phyloP scores from a whole-genome alignment of 1,140 invertebrate genomes.

The Helicoverpa zea region DNA sequence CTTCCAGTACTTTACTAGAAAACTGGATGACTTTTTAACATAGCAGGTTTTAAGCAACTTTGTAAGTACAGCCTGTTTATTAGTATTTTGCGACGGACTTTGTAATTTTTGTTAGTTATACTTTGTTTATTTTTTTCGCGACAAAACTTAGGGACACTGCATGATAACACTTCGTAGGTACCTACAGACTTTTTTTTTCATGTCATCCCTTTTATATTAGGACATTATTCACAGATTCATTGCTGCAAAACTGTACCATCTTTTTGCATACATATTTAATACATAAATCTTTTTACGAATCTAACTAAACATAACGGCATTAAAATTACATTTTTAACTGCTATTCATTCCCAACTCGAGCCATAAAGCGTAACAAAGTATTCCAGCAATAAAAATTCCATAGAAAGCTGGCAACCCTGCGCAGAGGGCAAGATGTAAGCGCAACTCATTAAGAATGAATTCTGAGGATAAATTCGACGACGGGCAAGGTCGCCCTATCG shows the following conservation, averaged over 20 bases:
- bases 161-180: too few species aligned
- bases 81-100: not conserved
- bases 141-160: not conserved
- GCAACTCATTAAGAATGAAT: conserved; percentile 63
- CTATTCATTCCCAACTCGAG: not conserved
- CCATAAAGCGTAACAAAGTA: conserved; percentile 28
- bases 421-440: conserved; percentile 46
- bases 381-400: conserved; percentile 26
- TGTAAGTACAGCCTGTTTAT: conserved; percentile 16
- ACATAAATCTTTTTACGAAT: too few species aligned
- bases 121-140: conserved; percentile 6
- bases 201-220: too few species aligned
- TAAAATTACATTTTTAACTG: conserved; percentile 1
- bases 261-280: too few species aligned
- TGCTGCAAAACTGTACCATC: not conserved
- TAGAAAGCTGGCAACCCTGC: conserved; percentile 33
- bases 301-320: not conserved
- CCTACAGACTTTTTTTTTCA: too few species aligned
- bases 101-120: not conserved
- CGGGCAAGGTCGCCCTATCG: conserved; percentile 25
- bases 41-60: conserved; percentile 15
- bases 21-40: not conserved
- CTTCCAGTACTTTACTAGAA: not conserved
- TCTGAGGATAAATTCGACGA: conserved; percentile 56
- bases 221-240: too few species aligned